Evolutionary conservation across 2,888 invertebrate species (phyloP), one percentile per base, ranked within the genome.

Genomic region (Eugnorisma glareosa): DNA sequence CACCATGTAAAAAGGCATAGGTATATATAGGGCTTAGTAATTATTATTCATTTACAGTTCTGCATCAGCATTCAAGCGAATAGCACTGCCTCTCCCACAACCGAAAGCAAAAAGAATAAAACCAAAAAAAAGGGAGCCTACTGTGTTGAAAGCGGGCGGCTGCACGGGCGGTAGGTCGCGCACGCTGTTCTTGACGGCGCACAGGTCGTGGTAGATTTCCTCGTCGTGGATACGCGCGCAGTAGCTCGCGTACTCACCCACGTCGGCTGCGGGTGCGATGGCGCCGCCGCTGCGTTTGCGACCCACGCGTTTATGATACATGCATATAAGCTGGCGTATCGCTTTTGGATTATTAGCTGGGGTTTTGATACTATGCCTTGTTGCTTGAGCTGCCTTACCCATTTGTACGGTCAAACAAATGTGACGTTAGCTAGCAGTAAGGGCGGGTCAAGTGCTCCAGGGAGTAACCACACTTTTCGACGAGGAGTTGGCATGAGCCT

Each of bases 171-270:
- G 96, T 94, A 95, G 96, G 91, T 96, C 96, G 93, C 96, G 94
- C 61, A 87, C 87, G 90, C 94, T 95, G 89, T 95, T 95, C 95
- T 97, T 97, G 93, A 98, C 97, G 90, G 98, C 98, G 97, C 98
- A 99, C 93, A 99, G 97, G 97, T 99, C 99, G 97, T 99, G 99
- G 97, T 99, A 99, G 95, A 99, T 98, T 97, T 99, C 98, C 95
- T 99, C 99, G 94, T 98, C 98, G 97, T 98, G 98, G 93, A 97
- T 97, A 95, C 98, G 97, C 94, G 98, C 97, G 97, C 97, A 97
- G 96, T 97, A 97, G 95, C 97, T 97, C 91, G 97, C 97, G 94
- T 98, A 98, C 92, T 97, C 97, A 90, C 97, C 97, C 89, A 97
- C 97, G 88, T 96, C 97, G 85, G 91, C 92, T 85, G 89, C 90